These are phyloP conservation scores for Entomobrya proxima DNA, from an alignment of 2,888 invertebrate genomes.

Conservation along the genomic window DNA sequence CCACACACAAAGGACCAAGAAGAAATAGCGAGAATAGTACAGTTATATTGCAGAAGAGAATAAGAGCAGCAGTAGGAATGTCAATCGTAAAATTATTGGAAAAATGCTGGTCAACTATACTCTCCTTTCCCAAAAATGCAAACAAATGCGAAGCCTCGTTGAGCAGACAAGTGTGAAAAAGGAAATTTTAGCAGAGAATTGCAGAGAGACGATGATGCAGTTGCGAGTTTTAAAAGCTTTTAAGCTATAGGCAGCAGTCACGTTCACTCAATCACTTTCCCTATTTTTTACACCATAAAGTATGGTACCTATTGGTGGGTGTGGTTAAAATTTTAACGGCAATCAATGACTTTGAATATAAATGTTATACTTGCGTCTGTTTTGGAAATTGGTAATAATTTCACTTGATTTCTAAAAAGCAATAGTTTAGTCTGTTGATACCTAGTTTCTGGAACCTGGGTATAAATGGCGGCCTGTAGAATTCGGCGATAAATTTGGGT, in stretches of 20 bases:
- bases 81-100: not conserved
- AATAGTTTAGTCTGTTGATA: too few relatives aligned
- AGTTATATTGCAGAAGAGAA: not conserved
- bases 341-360: too few relatives aligned
- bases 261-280: constrained; percentile 7
- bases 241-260: not conserved
- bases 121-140: not conserved
- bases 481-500: not conserved
- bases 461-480: not conserved
- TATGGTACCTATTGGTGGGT: not conserved
- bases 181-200: not conserved
- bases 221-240: not conserved
- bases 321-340: not conserved
- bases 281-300: not conserved
- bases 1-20: not conserved
- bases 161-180: not conserved
- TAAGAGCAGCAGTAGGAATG: not conserved
- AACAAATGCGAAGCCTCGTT: not conserved
- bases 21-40: not conserved
- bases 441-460: not conserved
- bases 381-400: too few relatives aligned
- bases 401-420: too few relatives aligned
- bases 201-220: not conserved
- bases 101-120: not conserved
- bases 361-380: too few relatives aligned